A percentile compares a stretch with the other conserved stretches of the same genome.
These are phyloP conservation scores for Ophthalmolycus amberensis DNA, from an alignment of 2,113 vertebrate species.

Conservation along the genomic window DNA sequence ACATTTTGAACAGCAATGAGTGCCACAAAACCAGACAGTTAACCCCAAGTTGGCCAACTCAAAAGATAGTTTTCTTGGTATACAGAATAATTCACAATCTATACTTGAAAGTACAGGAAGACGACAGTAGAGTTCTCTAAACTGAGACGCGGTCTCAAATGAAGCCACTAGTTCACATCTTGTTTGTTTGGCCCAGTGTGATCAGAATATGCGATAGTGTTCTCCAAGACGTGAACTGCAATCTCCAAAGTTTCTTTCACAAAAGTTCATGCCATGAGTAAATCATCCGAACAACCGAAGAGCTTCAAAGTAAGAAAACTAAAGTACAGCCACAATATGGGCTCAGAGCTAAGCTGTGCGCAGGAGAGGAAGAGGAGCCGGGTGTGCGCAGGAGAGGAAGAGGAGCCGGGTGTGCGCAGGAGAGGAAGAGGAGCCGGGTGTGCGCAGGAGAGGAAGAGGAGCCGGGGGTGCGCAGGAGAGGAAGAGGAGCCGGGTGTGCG, in stretches of 20 bases:
- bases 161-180: slow-evolving; percentile 76
- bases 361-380: background rate
- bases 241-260: slow-evolving; percentile 45
- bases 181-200: slow-evolving; percentile 65
- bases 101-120: slow-evolving; percentile 78
- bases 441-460: background rate
- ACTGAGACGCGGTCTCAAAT: slow-evolving; percentile 78
- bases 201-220: slow-evolving; percentile 39
- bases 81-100: slow-evolving; percentile 82
- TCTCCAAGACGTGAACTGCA: slow-evolving; percentile 50
- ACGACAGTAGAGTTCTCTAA: slow-evolving; percentile 78
- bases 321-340: slow-evolving; percentile 56
- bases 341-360: slow-evolving; percentile 47
- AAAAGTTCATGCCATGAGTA: slow-evolving; percentile 56
- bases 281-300: slow-evolving; percentile 51
- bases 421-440: background rate
- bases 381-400: background rate
- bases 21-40: slow-evolving; percentile 75
- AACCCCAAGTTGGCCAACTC: slow-evolving; percentile 65
- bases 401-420: slow-evolving; percentile 2
- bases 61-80: slow-evolving; percentile 72
- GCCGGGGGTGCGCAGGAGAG: background rate
- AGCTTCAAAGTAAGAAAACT: slow-evolving; percentile 35
- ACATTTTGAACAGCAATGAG: slow-evolving; percentile 77
- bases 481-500: background rate